Evolutionary conservation across 2,888 invertebrate species (phyloP).

Genomic region (Cheilosia vulpina): DNA sequence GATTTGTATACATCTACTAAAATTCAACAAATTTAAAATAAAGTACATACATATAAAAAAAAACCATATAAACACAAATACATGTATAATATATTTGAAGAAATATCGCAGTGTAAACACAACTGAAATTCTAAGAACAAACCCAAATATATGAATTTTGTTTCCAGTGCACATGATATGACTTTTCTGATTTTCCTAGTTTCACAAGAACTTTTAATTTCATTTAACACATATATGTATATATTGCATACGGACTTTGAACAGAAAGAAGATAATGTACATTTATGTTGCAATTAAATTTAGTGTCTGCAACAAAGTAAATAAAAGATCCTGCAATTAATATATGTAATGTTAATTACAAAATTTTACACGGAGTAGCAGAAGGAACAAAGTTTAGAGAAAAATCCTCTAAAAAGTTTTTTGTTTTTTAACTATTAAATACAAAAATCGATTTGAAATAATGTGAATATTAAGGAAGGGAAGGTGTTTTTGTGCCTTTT

Average conservation of each 20-base stretch:
- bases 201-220: conserved; percentile 8
- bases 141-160: conserved; percentile 19
- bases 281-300: conserved; percentile 21
- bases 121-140: conserved; percentile 26
- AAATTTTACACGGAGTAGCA: conserved; percentile 13
- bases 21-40: conserved; percentile 27
- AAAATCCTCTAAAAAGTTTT: conserved; percentile 12
- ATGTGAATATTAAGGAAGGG: conserved; percentile 68
- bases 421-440: conserved; percentile 18
- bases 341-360: background rate
- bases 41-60: background rate
- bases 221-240: background rate
- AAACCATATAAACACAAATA: background rate
- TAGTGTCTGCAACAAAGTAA: conserved; percentile 5
- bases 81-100: conserved; percentile 3
- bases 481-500: conserved; percentile 78
- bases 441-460: conserved; percentile 28
- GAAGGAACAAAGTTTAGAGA: conserved; percentile 4
- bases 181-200: conserved; percentile 20
- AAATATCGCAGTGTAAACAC: conserved; percentile 30
- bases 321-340: background rate
- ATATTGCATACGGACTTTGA: background rate
- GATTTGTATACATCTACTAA: conserved; percentile 68
- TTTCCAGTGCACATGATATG: conserved; percentile 34
- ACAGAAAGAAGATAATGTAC: background rate